These are phyloP conservation scores for Pygoscelis antarcticus DNA, from an alignment of 2,113 vertebrate genomes.

Conservation along the genomic window DNA sequence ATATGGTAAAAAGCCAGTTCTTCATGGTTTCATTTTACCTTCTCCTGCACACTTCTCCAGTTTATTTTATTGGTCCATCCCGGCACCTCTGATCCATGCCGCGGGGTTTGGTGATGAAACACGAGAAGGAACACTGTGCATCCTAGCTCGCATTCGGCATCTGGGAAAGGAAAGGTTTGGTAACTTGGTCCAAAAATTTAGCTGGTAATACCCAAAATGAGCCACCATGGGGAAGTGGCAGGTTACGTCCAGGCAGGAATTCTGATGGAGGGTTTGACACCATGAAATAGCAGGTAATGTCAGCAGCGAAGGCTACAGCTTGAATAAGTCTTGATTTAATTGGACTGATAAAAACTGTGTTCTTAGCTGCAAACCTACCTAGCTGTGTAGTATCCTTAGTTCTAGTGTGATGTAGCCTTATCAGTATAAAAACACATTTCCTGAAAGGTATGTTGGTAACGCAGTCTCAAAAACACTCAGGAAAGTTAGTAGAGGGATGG, in stretches of 20 bases:
- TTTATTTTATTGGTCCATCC: background rate
- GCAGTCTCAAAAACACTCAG: background rate
- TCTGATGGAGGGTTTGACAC: background rate
- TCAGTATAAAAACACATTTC: background rate
- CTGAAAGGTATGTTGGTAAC: background rate
- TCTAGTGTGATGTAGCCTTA: background rate
- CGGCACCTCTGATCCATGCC: rapidly evolving
- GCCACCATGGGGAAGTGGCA: background rate
- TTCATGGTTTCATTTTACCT: background rate
- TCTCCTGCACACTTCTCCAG: background rate
- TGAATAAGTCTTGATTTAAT: conserved; percentile 12
- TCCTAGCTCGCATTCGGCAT: rapidly evolving
- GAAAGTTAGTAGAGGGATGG: background rate
- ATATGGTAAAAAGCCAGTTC: background rate
- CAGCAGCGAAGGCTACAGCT: background rate
- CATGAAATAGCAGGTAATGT: background rate
- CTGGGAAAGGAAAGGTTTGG: background rate
- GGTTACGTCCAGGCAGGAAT: background rate
- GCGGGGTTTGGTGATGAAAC: background rate
- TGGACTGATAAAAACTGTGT: background rate
- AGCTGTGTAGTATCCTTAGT: background rate
- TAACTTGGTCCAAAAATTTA: background rate
- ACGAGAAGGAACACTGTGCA: rapidly evolving
- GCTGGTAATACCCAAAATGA: background rate
- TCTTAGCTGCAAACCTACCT: background rate